A percentile compares a stretch with the other conserved stretches of the same genome.
These are phyloP conservation scores for Serinus canaria DNA, from an alignment of 2,113 vertebrate species.

Conservation along the genomic window DNA sequence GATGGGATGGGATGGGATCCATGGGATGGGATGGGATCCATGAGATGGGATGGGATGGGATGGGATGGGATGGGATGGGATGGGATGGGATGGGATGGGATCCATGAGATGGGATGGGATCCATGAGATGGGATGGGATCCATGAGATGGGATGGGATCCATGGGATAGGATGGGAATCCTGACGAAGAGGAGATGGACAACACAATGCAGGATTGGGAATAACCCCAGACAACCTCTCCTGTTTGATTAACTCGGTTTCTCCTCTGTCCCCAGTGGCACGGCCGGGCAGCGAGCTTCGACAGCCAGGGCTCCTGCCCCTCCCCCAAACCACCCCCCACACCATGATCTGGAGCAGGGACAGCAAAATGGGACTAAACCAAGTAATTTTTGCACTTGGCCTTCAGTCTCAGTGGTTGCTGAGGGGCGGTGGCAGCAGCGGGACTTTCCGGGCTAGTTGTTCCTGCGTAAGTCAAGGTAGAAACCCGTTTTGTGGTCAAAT, in stretches of 20 bases:
- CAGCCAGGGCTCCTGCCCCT: conserved; percentile 95
- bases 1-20: too few species aligned
- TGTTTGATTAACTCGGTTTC: not conserved
- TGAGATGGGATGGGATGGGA: too few species aligned
- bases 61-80: not conserved
- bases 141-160: not conserved
- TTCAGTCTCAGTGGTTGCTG: conserved; percentile 18
- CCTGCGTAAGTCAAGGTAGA: conserved; percentile 56
- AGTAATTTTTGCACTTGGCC: conserved; percentile 44
- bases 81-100: not conserved
- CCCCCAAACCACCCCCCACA: conserved; percentile 88
- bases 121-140: too few species aligned
- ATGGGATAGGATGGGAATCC: not conserved
- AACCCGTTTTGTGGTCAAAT: conserved; percentile 59
- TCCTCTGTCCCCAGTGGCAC: conserved; percentile 85
- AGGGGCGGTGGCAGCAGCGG: not conserved
- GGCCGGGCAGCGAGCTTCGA: conserved; percentile 94
- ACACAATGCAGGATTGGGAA: not conserved
- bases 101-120: not conserved
- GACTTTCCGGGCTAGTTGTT: conserved; percentile 9
- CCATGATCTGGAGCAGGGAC: conserved; percentile 73
- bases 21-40: not conserved
- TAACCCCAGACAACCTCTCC: not conserved
- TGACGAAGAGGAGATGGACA: not conserved
- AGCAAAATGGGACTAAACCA: conserved; percentile 14